Evolutionary conservation across 2,113 vertebrate genomes (phyloP), one percentile per base, ranked within the genome.

Genomic region (Microcebus lehilahytsara): DNA sequence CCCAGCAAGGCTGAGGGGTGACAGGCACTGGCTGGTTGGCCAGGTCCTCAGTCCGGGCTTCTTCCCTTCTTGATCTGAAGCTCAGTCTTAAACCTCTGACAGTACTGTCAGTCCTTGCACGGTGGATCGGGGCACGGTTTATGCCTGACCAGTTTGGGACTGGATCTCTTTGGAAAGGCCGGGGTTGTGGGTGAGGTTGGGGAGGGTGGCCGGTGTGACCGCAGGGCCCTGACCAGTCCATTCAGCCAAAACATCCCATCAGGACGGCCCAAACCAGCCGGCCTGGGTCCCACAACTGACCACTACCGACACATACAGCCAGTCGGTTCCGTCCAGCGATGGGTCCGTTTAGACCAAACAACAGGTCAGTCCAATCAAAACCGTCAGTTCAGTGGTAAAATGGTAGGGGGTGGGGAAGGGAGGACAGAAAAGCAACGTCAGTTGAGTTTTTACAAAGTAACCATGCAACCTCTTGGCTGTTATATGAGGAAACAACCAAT

Each of bases 291-390:
- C 78, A 34, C 30, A 27, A 58, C 30, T 40, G 25, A 66, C 66
- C 72, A 20, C 42, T 30, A 5, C 2, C 46, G 58, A 88, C 71
- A 40, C n/a, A 46, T 46, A 77, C 9, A 13, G 58, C 85, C 37
- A 5, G 2, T 53, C 64, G 25, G 42, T 23, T 77, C 46, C 13
- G 37, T 42, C 46, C 42, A 67, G 32, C 66, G 49, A 14, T 16
- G n/a, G 83, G 53, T 79, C 72, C 30, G 66, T 92, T 93, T 86
- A 97, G 80, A 88, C 51, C 56, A 87, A 62, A 81, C 46, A 85
- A 32, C 9, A 27, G 23, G 40, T 67, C 19, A 7, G 40, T 80
- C 42, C 40, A 60, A 84, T 60, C 74, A 30, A 77, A 92, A 80
- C 69, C 84, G 56, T 58, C 42, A 53, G 37, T 75, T 88, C n/a